phyloP scores from a whole-genome alignment of 2,797 vertebrate genomes.

The Pipistrellus kuhlii region DNA sequence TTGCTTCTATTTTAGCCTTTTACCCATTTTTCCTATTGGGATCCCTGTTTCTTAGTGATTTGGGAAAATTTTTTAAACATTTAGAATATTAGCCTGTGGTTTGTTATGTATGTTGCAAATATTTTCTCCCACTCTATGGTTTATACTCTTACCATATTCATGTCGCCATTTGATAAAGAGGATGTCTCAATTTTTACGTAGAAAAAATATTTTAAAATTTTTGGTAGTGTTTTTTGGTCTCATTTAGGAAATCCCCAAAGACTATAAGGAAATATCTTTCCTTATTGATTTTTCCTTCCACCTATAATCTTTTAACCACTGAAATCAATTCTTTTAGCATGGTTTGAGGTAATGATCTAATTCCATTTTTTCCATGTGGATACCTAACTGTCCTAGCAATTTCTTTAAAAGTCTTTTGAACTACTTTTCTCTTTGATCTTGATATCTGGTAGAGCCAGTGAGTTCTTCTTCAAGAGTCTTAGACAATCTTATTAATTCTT shows the following conservation, averaged over 20 bases:
- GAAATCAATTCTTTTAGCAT: neutral
- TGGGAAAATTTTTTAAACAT: neutral
- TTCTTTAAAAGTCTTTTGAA: neutral
- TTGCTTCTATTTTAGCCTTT: neutral
- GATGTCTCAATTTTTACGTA: neutral
- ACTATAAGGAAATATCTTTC: neutral
- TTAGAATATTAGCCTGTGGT: neutral
- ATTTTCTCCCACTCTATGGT: neutral
- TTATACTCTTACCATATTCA: constrained; percentile 5
- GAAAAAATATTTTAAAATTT: neutral
- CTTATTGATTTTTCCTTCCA: constrained; percentile 20
- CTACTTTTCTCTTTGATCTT: neutral
- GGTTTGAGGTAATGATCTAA: neutral
- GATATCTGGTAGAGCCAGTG: neutral
- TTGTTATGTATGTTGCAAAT: neutral
- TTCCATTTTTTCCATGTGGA: neutral
- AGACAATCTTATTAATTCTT: neutral
- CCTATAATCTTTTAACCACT: neutral
- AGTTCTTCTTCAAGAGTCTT: neutral
- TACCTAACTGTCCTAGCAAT: neutral
- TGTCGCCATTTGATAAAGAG: neutral
- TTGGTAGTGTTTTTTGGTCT: neutral
- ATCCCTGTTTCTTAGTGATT: neutral
- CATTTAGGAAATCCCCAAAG: neutral
- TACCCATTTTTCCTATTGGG: neutral